phyloP scores from a whole-genome alignment of 2,113 vertebrate genomes.

The Pelecanoides urinatrix region DNA sequence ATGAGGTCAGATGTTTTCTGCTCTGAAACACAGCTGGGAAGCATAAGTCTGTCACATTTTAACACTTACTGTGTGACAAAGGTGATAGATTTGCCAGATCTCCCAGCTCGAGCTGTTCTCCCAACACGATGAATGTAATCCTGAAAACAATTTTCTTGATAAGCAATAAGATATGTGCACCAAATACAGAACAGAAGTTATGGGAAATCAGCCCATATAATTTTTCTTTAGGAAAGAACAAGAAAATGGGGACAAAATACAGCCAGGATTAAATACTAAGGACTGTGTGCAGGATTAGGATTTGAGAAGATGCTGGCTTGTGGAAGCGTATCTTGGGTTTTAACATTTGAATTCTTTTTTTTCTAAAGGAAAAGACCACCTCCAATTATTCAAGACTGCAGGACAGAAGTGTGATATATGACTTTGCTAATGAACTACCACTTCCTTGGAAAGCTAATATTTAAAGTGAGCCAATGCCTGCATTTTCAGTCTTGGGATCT shows the following conservation, averaged over 20 bases:
- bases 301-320: background rate
- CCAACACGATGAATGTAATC: conserved; percentile 98
- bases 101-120: conserved; percentile 92
- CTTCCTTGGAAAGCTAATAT: background rate
- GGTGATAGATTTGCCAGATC: conserved; percentile 94
- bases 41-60: background rate
- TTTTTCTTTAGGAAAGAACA: background rate
- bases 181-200: background rate
- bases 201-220: background rate
- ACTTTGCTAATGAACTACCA: background rate
- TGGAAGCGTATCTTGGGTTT: background rate
- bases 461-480: background rate
- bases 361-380: background rate
- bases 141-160: conserved; percentile 69
- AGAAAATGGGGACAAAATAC: background rate
- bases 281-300: background rate
- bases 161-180: background rate
- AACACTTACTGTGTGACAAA: conserved; percentile 94
- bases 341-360: background rate
- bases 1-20: background rate
- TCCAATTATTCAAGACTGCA: background rate
- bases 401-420: background rate
- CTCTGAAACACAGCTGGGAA: background rate
- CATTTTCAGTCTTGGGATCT: background rate
- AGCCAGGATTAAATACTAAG: background rate